These are phyloP conservation scores for Montipora capricornis DNA, from an alignment of 64 coral and sea anemone genomes.

Conservation along the genomic window DNA sequence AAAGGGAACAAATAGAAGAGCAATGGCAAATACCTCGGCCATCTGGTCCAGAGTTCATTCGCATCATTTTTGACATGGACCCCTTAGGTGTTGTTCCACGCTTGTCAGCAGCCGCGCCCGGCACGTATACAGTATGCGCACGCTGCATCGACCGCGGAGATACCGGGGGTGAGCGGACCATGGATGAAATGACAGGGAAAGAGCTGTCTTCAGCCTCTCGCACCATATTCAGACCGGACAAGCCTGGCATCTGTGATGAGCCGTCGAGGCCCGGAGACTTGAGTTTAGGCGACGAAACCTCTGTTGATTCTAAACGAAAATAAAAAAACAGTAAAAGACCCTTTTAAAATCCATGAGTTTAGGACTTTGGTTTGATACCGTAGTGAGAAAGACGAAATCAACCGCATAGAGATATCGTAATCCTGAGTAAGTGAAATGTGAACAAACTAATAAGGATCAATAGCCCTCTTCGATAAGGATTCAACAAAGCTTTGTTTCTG, in stretches of 20 bases:
- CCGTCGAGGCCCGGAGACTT: conserved; percentile 29
- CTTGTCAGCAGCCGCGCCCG: conserved; percentile 9
- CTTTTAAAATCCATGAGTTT: too few relatives aligned
- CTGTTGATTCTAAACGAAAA: neutral
- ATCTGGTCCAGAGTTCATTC: conserved; percentile 37
- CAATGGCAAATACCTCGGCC: neutral
- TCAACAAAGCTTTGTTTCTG: too few relatives aligned
- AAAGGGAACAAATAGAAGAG: neutral
- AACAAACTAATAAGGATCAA: too few relatives aligned
- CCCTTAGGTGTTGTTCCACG: conserved; percentile 11
- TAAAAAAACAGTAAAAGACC: neutral
- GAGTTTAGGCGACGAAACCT: conserved; percentile 35
- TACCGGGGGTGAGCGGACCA: conserved; percentile 19
- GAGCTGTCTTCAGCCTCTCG: neutral
- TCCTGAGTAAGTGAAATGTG: too few relatives aligned
- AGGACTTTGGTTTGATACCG: too few relatives aligned
- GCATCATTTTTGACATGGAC: conserved; percentile 26
- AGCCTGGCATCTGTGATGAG: conserved; percentile 12
- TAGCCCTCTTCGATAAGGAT: too few relatives aligned
- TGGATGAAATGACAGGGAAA: neutral
- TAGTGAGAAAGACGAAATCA: too few relatives aligned
- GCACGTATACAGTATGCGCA: neutral
- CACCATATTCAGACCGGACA: conserved; percentile 1
- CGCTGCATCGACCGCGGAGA: conserved; percentile 27
- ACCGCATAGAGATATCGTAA: too few relatives aligned